Base-by-base conservation (phyloP, 2,797 vertebrate species). In the Xiphophorus birchmanni region DNA sequence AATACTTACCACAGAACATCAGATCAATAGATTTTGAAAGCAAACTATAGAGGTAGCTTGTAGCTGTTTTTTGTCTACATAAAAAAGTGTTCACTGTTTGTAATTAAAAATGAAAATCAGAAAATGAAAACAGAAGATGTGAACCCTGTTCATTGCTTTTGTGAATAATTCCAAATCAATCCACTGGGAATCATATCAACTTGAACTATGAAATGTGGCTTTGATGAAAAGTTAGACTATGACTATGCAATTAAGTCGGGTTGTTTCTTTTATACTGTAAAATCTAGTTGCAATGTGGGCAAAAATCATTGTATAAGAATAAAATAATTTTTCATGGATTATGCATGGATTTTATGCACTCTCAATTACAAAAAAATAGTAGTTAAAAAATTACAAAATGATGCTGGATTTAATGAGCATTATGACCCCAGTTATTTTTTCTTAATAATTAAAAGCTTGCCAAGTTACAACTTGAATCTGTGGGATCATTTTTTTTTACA, bases 401-500 rank as follows among this genome's bases (percentile, higher is more conserved):
- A 77, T 13, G 83, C 80, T 72, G 32, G 69, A 80, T 87, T 79
- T 77, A 84, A 84, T 80, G n/a, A 88, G 82, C 77, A 84, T 78
- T 76, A 79, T 21, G 23, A 78, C 42, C 23, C 80, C 54, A 71
- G 73, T 78, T 26, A 18, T 76, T 76, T 75, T 82, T 83, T 79
- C 47, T 77, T 56, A 76, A 74, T 74, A 78, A 74, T 26, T 52
- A 54, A 40, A 80, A 76, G 71, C 18, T 23, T 76, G 37, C 35
- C 5, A 40, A 76, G 18, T 74, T 82, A 73, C 23, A 35, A 79
- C 71, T 84, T 65, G 73, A 75, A 83, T 82, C 78, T 80, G 9
- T 65, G 82, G 86, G 67, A 86, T 26, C 54, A 87, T 86, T 90
- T 91, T 89, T 42, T 71, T 15, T 63, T 81, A 72, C 77, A 86